A percentile compares a stretch with the other conserved stretches of the same genome.
phyloP scores from a whole-genome alignment of 2,797 vertebrate species.

The Lophius americanus region DNA sequence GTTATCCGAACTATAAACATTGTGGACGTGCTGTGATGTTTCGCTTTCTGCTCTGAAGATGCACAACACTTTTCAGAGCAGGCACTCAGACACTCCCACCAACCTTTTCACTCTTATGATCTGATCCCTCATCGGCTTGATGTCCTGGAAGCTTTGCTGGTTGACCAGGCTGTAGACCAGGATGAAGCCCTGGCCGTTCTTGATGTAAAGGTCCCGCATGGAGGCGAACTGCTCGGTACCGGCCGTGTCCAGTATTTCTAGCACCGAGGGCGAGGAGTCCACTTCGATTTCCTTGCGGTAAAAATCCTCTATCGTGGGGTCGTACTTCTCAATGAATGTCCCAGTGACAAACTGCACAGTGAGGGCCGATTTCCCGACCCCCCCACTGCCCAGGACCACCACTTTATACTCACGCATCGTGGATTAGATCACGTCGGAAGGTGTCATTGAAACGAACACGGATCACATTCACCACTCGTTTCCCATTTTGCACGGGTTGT shows the following conservation, averaged over 20 bases:
- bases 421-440: slow-evolving; percentile 60
- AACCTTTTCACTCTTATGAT: slow-evolving; percentile 98
- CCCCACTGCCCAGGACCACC: slow-evolving; percentile 97
- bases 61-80: slow-evolving; percentile 43
- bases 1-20: background rate
- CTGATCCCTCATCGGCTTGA: slow-evolving; percentile 96
- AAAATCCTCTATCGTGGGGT: slow-evolving; percentile 98
- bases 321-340: slow-evolving; percentile 97
- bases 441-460: slow-evolving; percentile 66
- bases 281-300: slow-evolving; percentile 99
- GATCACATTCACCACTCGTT: slow-evolving; percentile 60
- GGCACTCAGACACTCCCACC: slow-evolving; percentile 29
- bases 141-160: slow-evolving; percentile 99
- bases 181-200: slow-evolving; percentile 96
- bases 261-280: slow-evolving; percentile 94
- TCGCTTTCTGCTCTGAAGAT: slow-evolving; percentile 43
- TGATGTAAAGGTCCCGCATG: slow-evolving; percentile 98
- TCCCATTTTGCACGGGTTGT: slow-evolving; percentile 70
- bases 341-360: slow-evolving; percentile 98
- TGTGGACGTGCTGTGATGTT: slow-evolving; percentile 27
- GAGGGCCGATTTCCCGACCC: slow-evolving; percentile 96
- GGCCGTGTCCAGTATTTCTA: slow-evolving; percentile 97
- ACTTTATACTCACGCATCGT: slow-evolving; percentile 98
- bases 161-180: slow-evolving; percentile 97
- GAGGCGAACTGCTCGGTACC: slow-evolving; percentile 97